Evolutionary conservation across 2,797 vertebrate genomes (phyloP), one percentile per base, ranked within the genome.

Genomic region (Coccyzus lansbergi): DNA sequence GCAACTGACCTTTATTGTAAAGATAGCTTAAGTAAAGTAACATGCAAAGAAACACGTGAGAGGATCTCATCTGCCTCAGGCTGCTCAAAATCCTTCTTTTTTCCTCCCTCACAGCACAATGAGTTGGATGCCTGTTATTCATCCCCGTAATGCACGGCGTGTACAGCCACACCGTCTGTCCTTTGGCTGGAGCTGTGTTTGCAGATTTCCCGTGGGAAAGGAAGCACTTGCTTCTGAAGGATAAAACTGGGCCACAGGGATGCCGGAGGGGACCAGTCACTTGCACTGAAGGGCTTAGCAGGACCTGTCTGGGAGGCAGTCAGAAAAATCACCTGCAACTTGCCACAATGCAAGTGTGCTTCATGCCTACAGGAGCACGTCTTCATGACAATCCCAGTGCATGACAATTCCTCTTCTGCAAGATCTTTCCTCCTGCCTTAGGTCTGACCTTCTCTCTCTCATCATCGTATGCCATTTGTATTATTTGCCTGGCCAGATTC

Each of bases 31-130:
- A 11, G 46, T 84, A 88, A 96, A 94, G 83, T 52, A 95, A 93
- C 96, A 95, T 95, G 94, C 96, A 94, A 94, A 95, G 88, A 90
- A 94, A 88, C 84, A 94, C 15, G 11, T 85, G 59, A 96, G 52
- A 90, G 76, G 80, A 65, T 91, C 70, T 90, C 82, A 55, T 93
- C 69, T 88, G 94, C 82, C 92, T 81, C 12, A 1, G 94, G 81
- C 75, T 94, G 52, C 88, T 77, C 68, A 56, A 92, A 94, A 94
- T 74, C 75, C 86, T 82, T 49, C 82, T 88, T 56, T 91, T 49
- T 80, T 79, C 40, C 76, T 83, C 49, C 36, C 65, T 92, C 3
- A 2, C 6, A 79, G 90, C 56, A 90, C 65, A 87, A 20, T 40
- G 92, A 0, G 0, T 67, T 67, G 81, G 78, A 51, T 1, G 17